Evolutionary conservation across 2,797 vertebrate genomes (phyloP).

Genomic region (Acanthurus tractus): DNA sequence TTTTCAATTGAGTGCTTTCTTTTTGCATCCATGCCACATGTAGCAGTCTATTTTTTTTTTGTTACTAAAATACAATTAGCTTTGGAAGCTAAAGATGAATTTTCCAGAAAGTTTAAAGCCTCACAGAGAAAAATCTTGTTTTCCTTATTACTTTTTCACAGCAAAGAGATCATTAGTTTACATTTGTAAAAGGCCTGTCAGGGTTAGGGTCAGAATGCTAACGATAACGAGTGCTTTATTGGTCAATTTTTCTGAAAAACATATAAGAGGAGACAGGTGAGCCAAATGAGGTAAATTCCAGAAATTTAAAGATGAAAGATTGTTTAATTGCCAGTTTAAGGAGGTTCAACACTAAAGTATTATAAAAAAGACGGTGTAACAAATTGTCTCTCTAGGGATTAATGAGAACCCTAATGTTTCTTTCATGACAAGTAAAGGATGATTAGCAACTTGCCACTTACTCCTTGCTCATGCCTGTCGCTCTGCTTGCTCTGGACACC

Average conservation of each 20-base stretch:
- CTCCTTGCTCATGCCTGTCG: not conserved
- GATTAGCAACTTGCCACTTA: slow-evolving; percentile 15
- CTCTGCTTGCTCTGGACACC: not conserved
- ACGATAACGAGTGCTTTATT: not conserved
- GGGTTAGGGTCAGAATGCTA: no score
- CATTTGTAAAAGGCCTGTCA: not conserved
- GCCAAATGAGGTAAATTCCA: slow-evolving; percentile 31
- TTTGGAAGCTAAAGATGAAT: no score
- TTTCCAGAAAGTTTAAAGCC: not conserved
- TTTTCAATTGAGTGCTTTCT: not conserved
- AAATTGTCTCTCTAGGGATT: slow-evolving; percentile 32
- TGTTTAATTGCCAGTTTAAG: not conserved
- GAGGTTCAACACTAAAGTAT: slow-evolving; percentile 12
- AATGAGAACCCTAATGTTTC: slow-evolving; percentile 10
- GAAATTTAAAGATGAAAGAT: slow-evolving; percentile 23
- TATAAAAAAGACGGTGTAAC: slow-evolving; percentile 26
- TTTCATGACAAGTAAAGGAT: slow-evolving; percentile 2
- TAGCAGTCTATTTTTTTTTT: no score
- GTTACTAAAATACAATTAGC: no score
- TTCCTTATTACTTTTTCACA: not conserved
- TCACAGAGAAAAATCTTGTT: not conserved
- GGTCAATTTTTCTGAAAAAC: not conserved
- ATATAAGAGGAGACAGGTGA: slow-evolving; percentile 1
- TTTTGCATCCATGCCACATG: not conserved
- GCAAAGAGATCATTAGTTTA: not conserved